Percentiles rank a stretch among this genome's conserved stretches.
These are phyloP conservation scores for Endotricha flammealis DNA, from an alignment of 2,888 invertebrate species.

Conservation along the genomic window DNA sequence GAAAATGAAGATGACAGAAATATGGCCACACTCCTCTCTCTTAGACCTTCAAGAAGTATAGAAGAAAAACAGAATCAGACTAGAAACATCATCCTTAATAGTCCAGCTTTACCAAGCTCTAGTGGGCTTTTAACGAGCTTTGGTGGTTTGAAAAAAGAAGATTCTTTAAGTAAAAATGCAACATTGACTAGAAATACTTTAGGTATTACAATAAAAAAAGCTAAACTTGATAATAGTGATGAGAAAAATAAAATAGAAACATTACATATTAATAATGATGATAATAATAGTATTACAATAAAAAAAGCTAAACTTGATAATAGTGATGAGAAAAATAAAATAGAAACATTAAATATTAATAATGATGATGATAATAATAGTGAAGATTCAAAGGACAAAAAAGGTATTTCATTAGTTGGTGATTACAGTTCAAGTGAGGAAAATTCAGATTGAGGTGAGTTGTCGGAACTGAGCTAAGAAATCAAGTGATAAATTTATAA, in stretches of 20 bases:
- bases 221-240: constrained; percentile 13
- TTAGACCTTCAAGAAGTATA: constrained; percentile 81
- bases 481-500: too few species aligned
- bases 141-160: constrained; percentile 77
- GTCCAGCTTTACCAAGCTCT: constrained; percentile 76
- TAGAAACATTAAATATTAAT: neutral
- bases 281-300: constrained; percentile 3
- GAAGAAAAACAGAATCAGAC: constrained; percentile 74
- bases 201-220: constrained; percentile 58
- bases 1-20: constrained; percentile 89
- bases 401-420: constrained; percentile 42
- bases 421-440: constrained; percentile 66
- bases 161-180: constrained; percentile 57
- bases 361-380: constrained; percentile 6
- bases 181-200: constrained; percentile 51
- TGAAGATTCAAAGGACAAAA: constrained; percentile 15
- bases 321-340: constrained; percentile 5
- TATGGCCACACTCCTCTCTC: constrained; percentile 85
- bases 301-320: too few species aligned
- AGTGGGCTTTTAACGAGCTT: constrained; percentile 67
- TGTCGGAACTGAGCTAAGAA: too few species aligned
- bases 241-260: constrained; percentile 5
- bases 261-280: constrained; percentile 10
- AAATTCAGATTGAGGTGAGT: constrained; percentile 42
- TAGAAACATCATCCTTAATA: constrained; percentile 71